Base-by-base conservation (phyloP, 2,113 vertebrate species). In the Toxotes jaculatrix region DNA sequence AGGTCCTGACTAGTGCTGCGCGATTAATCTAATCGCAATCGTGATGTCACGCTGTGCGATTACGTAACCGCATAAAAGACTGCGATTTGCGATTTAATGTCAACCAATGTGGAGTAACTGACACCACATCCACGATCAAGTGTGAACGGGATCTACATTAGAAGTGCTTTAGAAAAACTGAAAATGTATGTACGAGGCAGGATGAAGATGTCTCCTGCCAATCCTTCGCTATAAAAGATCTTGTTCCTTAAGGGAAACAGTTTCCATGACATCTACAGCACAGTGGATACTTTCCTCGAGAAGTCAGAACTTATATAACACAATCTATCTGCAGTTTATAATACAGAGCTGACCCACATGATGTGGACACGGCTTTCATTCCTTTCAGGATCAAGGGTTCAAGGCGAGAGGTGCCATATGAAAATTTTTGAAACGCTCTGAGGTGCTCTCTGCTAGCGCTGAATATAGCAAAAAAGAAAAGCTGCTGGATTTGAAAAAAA, bases 321-420 rank as follows among this genome's bases (percentile, higher is more conserved):
- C 42, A 66, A 12, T 32, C 14, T 2, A n/a, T 27, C 21, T 4
- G 7, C 31, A 65, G 19, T 40, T 57, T 57, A 42, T 70, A 42
- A 69, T n/a, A 42, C 49, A 62, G 56, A 59, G 19, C 53, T 66
- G 59, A 64, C 13, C 67, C 21, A 31, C 49, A 65, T 27, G 23
- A 74, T 40, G 56, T 42, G 42, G n/a, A 74, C 23, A 64, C 9
- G 12, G 2, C 19, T 68, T 61, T 47, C 38, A 16, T 65, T 69
- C 16, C 17, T n/a, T 38, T 56, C 16, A 67, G 32, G 65, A 40
- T 82, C 73, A 73, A n/a, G 55, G 13, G 72, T 66, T 66, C 27
- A 4, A 79, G 69, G 43, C 38, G 49, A 17, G 23, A 43, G 64
- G 4, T 51, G 27, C 43, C 34, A 42, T 23, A 57, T 62, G 23